Conservation (phyloP, 2,797 vertebrate genomes). For the Thamnophis elegans region DNA sequence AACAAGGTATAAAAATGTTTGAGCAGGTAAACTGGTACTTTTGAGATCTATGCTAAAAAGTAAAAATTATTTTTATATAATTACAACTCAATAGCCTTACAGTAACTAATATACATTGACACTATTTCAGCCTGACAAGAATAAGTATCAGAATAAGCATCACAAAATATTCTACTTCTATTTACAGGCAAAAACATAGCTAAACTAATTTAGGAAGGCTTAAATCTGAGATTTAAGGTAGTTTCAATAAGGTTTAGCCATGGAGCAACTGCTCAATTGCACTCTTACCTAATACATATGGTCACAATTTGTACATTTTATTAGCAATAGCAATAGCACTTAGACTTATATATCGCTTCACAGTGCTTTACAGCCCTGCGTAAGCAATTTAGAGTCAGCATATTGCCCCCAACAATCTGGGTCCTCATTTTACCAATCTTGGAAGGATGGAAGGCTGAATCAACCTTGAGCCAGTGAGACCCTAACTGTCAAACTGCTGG, state of each 20-base stretch:
- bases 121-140: neutral
- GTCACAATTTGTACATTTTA: neutral
- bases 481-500: too few species aligned
- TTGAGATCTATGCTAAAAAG: neutral
- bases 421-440: too few species aligned
- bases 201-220: neutral
- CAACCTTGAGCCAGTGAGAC: too few species aligned
- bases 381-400: too few species aligned
- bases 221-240: neutral
- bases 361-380: too few species aligned
- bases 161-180: slow-evolving; percentile 1
- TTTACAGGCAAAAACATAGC: neutral
- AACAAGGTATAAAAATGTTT: slow-evolving; percentile 2
- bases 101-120: neutral
- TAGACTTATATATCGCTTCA: too few species aligned
- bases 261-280: neutral
- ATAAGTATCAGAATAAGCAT: slow-evolving; percentile 12
- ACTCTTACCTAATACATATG: neutral
- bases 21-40: neutral
- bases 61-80: neutral
- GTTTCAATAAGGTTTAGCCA: neutral
- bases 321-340: too few species aligned
- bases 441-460: too few species aligned
- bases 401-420: too few species aligned
- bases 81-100: neutral